A percentile compares a stretch with the other conserved stretches of the same genome.
Conservation (phyloP, 2,113 vertebrate species). For the Menidia beryllina region DNA sequence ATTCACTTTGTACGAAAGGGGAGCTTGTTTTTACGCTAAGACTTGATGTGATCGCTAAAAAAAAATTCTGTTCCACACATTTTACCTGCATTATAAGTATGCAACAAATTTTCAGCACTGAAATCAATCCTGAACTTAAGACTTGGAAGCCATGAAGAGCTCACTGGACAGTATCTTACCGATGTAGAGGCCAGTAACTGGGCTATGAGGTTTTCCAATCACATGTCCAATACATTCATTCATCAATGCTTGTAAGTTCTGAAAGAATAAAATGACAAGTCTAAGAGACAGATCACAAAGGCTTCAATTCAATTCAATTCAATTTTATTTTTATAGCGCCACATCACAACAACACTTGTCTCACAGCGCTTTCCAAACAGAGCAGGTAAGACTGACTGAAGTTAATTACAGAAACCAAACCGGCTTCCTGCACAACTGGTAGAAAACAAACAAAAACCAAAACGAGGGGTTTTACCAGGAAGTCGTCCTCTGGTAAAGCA, state of each 20-base stretch:
- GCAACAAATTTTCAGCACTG: not conserved
- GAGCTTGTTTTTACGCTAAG: too few relatives aligned
- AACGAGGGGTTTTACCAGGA: slow-evolving; percentile 86
- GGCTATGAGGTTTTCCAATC: slow-evolving; percentile 98
- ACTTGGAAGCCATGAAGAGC: not conserved
- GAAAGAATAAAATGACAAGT: slow-evolving; percentile 24
- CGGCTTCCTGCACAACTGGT: not conserved
- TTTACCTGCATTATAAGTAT: too few relatives aligned
- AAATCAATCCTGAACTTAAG: slow-evolving; percentile 6
- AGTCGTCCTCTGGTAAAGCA: slow-evolving; percentile 96
- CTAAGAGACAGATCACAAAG: not conserved
- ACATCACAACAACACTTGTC: too few relatives aligned
- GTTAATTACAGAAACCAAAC: too few relatives aligned
- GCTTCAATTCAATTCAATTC: too few relatives aligned
- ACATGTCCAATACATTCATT: slow-evolving; percentile 99
- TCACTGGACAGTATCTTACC: slow-evolving; percentile 81
- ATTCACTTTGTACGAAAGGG: not conserved
- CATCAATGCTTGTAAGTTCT: slow-evolving; percentile 98
- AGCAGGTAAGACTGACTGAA: too few relatives aligned
- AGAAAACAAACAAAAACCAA: not conserved
- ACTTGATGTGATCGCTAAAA: too few relatives aligned
- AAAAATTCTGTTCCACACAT: too few relatives aligned
- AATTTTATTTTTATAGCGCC: too few relatives aligned
- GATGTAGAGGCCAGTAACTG: slow-evolving; percentile 94
- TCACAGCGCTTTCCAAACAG: too few relatives aligned